phyloP scores from a whole-genome alignment of 2,113 vertebrate genomes.

The Mirza zaza region DNA sequence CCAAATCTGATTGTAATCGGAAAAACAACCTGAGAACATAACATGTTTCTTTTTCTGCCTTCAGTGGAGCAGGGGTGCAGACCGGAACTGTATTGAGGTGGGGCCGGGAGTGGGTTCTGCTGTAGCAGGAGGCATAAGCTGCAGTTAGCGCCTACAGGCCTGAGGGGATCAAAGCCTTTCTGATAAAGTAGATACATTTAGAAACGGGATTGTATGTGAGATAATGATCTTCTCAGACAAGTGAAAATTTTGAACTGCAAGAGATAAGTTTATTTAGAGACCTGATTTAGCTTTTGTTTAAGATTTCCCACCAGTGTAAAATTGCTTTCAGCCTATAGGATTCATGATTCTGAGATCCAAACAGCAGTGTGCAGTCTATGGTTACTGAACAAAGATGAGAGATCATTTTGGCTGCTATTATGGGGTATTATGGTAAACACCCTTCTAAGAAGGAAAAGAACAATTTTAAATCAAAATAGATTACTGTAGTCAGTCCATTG shows the following conservation, averaged over 20 bases:
- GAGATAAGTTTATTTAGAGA: slow-evolving; percentile 34
- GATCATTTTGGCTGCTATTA: neutral
- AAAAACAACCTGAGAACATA: neutral
- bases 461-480: slow-evolving; percentile 27
- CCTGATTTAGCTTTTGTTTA: slow-evolving; percentile 20
- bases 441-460: neutral
- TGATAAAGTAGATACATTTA: slow-evolving; percentile 14
- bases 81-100: slow-evolving; percentile 45
- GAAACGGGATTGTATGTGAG: neutral
- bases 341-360: neutral
- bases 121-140: accelerated
- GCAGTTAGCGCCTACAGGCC: neutral
- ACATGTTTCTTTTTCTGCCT: neutral
- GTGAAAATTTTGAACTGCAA: neutral
- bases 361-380: neutral
- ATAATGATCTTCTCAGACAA: neutral
- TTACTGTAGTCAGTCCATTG: neutral
- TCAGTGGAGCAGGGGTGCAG: slow-evolving; percentile 39
- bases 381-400: neutral
- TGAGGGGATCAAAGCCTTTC: neutral
- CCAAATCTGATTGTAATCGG: slow-evolving; percentile 24
- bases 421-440: neutral
- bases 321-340: slow-evolving; percentile 51
- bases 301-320: slow-evolving; percentile 47
- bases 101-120: neutral